These are phyloP conservation scores for Abrostola triplasia DNA, from an alignment of 2,888 invertebrate genomes.

Conservation along the genomic window DNA sequence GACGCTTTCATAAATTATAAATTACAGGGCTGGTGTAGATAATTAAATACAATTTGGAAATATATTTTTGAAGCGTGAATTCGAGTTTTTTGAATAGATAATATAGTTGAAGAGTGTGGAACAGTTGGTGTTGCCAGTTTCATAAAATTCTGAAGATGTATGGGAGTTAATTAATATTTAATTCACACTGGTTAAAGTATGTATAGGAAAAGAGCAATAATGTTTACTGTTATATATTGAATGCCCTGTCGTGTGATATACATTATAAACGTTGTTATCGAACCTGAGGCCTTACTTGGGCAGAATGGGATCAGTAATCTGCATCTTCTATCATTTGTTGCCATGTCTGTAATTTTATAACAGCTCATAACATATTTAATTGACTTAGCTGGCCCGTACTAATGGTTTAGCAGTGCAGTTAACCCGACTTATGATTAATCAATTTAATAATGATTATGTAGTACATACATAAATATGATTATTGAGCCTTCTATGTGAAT, in stretches of 20 bases:
- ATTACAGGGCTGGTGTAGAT: conserved; percentile 56
- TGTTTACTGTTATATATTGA: neutral
- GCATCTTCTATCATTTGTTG: too few relatives aligned
- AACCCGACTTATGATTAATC: too few relatives aligned
- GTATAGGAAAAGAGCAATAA: neutral
- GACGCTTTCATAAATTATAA: conserved; percentile 49
- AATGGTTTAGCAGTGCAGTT: too few relatives aligned
- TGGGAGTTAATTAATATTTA: conserved; percentile 2
- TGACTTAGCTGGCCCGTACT: too few relatives aligned
- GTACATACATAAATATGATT: neutral
- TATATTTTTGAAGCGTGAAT: conserved; percentile 45
- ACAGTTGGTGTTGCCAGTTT: conserved; percentile 10
- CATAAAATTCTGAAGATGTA: neutral
- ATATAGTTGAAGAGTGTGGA: conserved; percentile 8
- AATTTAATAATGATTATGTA: neutral
- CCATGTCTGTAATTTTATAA: too few relatives aligned
- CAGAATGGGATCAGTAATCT: too few relatives aligned
- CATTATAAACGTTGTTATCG: too few relatives aligned
- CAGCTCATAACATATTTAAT: too few relatives aligned
- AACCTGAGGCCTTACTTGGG: too few relatives aligned
- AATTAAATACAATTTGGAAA: conserved; percentile 30
- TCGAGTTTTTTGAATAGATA: conserved; percentile 34
- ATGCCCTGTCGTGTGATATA: neutral
- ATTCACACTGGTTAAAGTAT: conserved; percentile 20
- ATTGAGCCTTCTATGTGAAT: neutral